These are phyloP conservation scores for Dynastes hyllus DNA, from an alignment of 2,888 invertebrate species.

Conservation along the genomic window DNA sequence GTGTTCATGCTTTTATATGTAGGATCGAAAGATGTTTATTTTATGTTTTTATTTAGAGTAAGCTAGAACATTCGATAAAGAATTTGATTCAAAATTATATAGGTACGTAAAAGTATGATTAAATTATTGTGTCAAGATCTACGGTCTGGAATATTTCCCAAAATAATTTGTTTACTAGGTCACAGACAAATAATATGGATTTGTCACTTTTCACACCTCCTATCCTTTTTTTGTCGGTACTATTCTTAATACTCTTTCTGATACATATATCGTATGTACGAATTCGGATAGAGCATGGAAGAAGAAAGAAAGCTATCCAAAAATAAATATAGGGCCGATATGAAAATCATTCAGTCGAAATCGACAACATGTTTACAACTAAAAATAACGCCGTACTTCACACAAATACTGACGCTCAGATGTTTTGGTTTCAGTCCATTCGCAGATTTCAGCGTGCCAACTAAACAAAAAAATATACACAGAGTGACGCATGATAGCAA, in stretches of 20 bases:
- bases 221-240: background rate
- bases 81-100: background rate
- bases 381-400: constrained; percentile 47
- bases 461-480: constrained; percentile 37
- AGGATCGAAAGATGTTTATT: too few relatives aligned
- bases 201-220: constrained; percentile 12
- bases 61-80: background rate
- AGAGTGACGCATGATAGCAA: constrained; percentile 31
- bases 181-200: background rate
- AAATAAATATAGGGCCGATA: constrained; percentile 35
- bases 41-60: background rate
- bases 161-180: constrained; percentile 31
- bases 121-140: constrained; percentile 3
- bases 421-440: constrained; percentile 49
- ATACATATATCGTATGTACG: too few relatives aligned
- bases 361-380: constrained; percentile 53
- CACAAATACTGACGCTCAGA: constrained; percentile 48
- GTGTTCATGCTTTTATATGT: too few relatives aligned
- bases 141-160: background rate
- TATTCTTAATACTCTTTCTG: too few relatives aligned
- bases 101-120: constrained; percentile 2
- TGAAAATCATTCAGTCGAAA: constrained; percentile 42
- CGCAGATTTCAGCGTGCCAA: constrained; percentile 48
- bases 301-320: constrained; percentile 23
- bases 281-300: background rate